These are phyloP conservation scores for Metopia argyrocephala DNA, from an alignment of 2,888 invertebrate species.

Conservation along the genomic window DNA sequence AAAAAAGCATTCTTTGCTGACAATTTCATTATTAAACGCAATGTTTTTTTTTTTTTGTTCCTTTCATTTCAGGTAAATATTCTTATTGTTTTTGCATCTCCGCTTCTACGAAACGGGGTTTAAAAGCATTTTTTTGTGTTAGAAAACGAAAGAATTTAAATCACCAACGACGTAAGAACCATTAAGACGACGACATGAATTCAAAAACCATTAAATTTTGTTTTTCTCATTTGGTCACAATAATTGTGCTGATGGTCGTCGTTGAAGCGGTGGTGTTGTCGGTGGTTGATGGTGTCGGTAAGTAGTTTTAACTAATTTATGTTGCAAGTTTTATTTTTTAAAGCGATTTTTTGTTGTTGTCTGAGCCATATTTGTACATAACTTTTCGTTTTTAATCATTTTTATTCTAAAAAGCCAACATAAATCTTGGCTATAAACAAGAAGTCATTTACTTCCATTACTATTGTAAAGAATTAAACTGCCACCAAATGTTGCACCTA, in stretches of 20 bases:
- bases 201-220: background rate
- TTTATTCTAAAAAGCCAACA: constrained; percentile 60
- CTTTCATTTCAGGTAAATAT: background rate
- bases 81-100: background rate
- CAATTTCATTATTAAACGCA: background rate
- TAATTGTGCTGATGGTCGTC: background rate
- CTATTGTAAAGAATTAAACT: constrained; percentile 36
- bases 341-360: no score
- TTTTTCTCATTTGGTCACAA: background rate
- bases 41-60: background rate
- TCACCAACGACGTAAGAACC: background rate
- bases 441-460: constrained; percentile 60
- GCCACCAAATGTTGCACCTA: constrained; percentile 38
- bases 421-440: constrained; percentile 58
- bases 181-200: background rate
- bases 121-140: background rate
- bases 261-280: background rate
- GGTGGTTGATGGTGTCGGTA: constrained; percentile 36
- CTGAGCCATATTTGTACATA: background rate
- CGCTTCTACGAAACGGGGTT: background rate
- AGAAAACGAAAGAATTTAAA: background rate
- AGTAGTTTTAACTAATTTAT: constrained; percentile 47
- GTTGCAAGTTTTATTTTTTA: background rate
- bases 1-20: background rate
- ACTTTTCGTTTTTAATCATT: constrained; percentile 56